Evolutionary conservation across 2,888 invertebrate genomes (phyloP).

Genomic region (Muscina levida): DNA sequence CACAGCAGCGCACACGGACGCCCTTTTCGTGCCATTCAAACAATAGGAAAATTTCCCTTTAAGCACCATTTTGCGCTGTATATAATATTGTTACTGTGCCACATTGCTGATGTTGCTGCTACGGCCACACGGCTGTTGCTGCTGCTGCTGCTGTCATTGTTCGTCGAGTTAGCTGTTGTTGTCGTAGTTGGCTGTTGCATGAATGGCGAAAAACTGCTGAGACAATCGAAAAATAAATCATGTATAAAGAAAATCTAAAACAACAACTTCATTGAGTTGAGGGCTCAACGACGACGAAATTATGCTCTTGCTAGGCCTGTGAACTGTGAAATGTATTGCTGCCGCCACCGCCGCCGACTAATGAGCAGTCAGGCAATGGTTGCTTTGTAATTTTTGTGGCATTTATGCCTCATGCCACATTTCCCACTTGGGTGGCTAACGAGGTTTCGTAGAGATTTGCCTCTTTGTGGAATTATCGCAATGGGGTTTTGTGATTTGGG

Average conservation of each 20-base stretch:
- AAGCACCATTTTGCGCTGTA: slow-evolving; percentile 40
- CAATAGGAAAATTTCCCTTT: slow-evolving; percentile 31
- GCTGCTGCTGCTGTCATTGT: not conserved
- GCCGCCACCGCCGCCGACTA: too few species aligned
- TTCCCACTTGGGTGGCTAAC: slow-evolving; percentile 1
- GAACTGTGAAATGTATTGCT: slow-evolving; percentile 15
- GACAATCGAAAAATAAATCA: slow-evolving; percentile 47
- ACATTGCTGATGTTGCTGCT: not conserved
- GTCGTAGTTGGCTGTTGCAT: not conserved
- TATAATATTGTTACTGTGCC: slow-evolving; percentile 30
- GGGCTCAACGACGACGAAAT: not conserved
- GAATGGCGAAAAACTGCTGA: slow-evolving; percentile 31
- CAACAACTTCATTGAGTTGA: slow-evolving; percentile 32
- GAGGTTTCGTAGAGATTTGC: not conserved
- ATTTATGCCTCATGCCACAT: too few species aligned
- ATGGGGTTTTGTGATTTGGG: too few species aligned
- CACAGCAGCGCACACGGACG: not conserved
- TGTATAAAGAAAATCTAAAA: slow-evolving; percentile 20
- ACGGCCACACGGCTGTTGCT: too few species aligned
- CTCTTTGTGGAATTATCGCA: too few species aligned
- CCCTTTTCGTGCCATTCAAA: slow-evolving; percentile 34
- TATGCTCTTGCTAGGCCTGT: not conserved
- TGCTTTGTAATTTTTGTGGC: too few species aligned
- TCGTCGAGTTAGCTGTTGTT: not conserved
- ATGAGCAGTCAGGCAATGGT: not conserved